Evolutionary conservation across 2,888 invertebrate genomes (phyloP).

Genomic region (Exocentrus adspersus): DNA sequence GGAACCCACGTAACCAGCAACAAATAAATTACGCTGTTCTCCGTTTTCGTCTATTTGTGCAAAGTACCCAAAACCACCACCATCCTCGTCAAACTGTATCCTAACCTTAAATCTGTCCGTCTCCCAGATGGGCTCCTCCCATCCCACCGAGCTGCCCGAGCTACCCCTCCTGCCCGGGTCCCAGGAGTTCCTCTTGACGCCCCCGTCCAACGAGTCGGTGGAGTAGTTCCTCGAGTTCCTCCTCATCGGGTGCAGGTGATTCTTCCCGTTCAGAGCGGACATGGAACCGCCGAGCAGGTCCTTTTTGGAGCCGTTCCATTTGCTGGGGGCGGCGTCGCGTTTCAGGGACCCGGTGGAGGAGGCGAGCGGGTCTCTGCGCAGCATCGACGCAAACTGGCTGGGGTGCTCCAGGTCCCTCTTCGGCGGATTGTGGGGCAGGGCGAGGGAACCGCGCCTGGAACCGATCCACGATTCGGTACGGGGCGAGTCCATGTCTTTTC

Average conservation of each 20-base stretch:
- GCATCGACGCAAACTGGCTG: constrained; percentile 74
- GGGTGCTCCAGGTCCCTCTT: constrained; percentile 74
- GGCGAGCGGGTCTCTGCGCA: constrained; percentile 67
- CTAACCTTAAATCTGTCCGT: constrained; percentile 64
- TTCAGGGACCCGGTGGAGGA: constrained; percentile 56
- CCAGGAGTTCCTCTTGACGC: constrained; percentile 77
- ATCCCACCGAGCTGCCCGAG: constrained; percentile 68
- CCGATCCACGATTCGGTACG: too few species aligned
- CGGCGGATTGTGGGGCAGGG: constrained; percentile 68
- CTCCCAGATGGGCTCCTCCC: constrained; percentile 71
- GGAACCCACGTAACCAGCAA: too few species aligned
- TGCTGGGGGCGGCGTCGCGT: constrained; percentile 50
- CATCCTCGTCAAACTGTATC: neutral
- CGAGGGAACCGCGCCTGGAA: constrained; percentile 71
- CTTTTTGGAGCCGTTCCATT: constrained; percentile 53
- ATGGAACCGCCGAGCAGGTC: constrained; percentile 53
- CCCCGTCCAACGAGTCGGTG: constrained; percentile 76
- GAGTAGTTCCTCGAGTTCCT: constrained; percentile 69
- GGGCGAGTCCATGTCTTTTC: neutral
- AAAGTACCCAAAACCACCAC: constrained; percentile 37
- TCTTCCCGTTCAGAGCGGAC: constrained; percentile 51
- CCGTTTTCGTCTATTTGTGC: too few species aligned
- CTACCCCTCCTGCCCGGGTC: constrained; percentile 73
- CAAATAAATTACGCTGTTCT: too few species aligned
- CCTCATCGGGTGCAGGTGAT: constrained; percentile 64